Evolutionary conservation across 2,888 invertebrate species (phyloP).

Genomic region (Orthosia incerta): DNA sequence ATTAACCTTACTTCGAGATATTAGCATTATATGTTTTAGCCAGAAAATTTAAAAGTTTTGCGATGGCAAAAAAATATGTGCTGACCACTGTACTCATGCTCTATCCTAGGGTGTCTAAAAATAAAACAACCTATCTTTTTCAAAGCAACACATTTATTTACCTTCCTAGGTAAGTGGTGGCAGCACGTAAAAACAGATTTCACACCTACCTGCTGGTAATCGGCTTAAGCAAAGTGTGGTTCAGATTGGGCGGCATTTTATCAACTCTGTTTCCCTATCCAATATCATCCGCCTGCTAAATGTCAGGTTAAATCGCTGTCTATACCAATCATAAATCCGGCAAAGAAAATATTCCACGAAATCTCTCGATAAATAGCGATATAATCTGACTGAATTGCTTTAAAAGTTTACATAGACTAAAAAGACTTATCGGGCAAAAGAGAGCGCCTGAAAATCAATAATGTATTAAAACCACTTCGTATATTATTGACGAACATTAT

Average conservation of each 20-base stretch:
- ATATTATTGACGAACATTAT: constrained; percentile 20
- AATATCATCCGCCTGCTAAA: constrained; percentile 43
- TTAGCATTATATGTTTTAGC: too few relatives aligned
- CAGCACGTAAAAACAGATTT: constrained; percentile 25
- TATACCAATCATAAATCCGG: constrained; percentile 24
- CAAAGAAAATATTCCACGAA: constrained; percentile 25
- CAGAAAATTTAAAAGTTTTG: too few relatives aligned
- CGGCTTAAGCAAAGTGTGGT: constrained; percentile 57
- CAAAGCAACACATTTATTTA: background rate
- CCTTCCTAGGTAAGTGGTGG: background rate
- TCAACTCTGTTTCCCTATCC: constrained; percentile 48
- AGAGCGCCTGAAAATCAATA: constrained; percentile 27
- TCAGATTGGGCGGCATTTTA: constrained; percentile 38
- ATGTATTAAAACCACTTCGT: constrained; percentile 15
- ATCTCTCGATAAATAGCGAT: constrained; percentile 16
- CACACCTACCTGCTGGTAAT: constrained; percentile 45
- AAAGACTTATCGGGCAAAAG: constrained; percentile 13
- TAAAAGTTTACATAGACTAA: constrained; percentile 33
- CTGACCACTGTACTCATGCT: too few relatives aligned
- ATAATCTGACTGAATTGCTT: constrained; percentile 30
- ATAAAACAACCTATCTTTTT: background rate
- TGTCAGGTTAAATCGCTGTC: constrained; percentile 34
- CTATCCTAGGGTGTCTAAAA: background rate
- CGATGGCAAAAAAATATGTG: too few relatives aligned
- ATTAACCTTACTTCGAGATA: background rate